Percentiles rank a stretch among this genome's conserved stretches.
These are phyloP conservation scores for Actinia tenebrosa DNA, from an alignment of 64 coral and sea anemone species.

Conservation along the genomic window DNA sequence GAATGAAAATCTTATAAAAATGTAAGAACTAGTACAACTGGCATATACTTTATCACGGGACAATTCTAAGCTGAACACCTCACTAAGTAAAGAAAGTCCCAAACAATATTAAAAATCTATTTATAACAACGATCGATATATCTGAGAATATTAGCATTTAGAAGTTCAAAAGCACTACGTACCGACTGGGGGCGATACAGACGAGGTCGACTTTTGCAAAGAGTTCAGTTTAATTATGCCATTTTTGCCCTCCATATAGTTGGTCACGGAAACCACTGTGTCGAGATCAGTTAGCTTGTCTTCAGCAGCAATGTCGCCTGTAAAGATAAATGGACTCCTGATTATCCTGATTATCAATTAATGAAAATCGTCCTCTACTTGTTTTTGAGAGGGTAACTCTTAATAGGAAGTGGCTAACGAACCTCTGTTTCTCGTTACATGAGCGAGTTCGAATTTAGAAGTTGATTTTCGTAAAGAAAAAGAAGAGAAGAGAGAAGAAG, in stretches of 20 bases:
- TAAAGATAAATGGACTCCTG: background rate
- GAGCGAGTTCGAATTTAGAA: no score
- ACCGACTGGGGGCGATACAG: slow-evolving; percentile 4
- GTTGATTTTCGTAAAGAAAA: no score
- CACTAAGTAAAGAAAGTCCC: no score
- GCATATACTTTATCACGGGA: no score
- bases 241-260: slow-evolving; percentile 47
- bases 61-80: no score
- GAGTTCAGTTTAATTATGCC: slow-evolving; percentile 25
- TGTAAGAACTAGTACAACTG: no score
- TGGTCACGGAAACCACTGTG: slow-evolving; percentile 34
- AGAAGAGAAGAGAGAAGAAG: no score
- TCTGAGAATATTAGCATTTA: background rate
- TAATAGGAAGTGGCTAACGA: no score
- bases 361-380: background rate
- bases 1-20: no score
- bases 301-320: slow-evolving; percentile 32
- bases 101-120: background rate
- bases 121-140: background rate
- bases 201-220: background rate
- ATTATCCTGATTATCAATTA: no score
- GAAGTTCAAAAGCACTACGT: slow-evolving; percentile 17
- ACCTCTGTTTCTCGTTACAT: no score
- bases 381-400: background rate
- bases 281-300: slow-evolving; percentile 22